These are phyloP conservation scores for Caenorhabditis remanei DNA, from an alignment of 1,140 invertebrate genomes.

Conservation along the genomic window DNA sequence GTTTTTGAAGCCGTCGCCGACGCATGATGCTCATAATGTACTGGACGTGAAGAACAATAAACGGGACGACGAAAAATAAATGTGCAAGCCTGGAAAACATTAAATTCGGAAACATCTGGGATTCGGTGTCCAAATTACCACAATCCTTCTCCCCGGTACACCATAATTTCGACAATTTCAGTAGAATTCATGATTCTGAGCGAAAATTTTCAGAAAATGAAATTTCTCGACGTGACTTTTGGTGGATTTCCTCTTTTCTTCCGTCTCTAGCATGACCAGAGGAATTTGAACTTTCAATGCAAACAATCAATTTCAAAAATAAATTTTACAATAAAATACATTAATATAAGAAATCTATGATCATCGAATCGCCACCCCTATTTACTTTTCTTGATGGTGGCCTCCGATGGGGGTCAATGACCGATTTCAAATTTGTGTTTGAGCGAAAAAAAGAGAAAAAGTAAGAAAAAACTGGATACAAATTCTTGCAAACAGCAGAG, in stretches of 20 bases:
- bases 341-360: conserved; percentile 20
- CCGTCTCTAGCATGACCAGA: background rate
- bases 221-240: conserved; percentile 23
- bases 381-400: background rate
- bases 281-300: background rate
- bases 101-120: background rate
- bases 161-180: background rate
- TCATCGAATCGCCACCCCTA: background rate
- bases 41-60: conserved; percentile 26
- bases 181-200: background rate
- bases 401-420: background rate
- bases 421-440: conserved; percentile 5
- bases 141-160: background rate
- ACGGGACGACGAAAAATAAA: conserved; percentile 31
- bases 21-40: background rate
- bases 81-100: background rate
- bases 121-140: background rate
- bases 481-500: conserved; percentile 38
- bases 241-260: background rate
- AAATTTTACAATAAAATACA: background rate
- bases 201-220: conserved; percentile 20
- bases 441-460: background rate
- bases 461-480: background rate
- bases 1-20: background rate
- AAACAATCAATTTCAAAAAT: background rate